Percentiles rank a stretch among this genome's conserved stretches.
phyloP scores from a whole-genome alignment of 2,888 invertebrate genomes.

The Halocaridina rubra region DNA sequence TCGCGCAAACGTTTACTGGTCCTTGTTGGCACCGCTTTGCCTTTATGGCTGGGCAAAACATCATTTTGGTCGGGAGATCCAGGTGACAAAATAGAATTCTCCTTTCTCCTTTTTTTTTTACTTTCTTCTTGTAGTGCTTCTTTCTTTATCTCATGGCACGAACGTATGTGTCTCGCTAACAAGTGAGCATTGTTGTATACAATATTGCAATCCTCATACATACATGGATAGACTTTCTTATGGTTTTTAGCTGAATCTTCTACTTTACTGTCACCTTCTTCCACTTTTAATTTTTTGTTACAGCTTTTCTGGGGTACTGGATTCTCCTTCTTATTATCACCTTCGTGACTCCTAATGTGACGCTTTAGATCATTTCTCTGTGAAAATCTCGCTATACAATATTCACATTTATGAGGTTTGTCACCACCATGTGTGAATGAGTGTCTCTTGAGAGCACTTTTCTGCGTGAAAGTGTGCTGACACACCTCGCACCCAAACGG shows the following conservation, averaged over 20 bases:
- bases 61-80: slow-evolving; percentile 1
- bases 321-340: background rate
- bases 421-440: slow-evolving; percentile 74
- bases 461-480: slow-evolving; percentile 74
- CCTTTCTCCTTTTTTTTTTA: slow-evolving; percentile 34
- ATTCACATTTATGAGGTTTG: slow-evolving; percentile 72
- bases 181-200: slow-evolving; percentile 10
- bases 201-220: slow-evolving; percentile 6
- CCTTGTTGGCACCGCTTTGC: slow-evolving; percentile 29
- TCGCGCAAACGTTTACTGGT: slow-evolving; percentile 51
- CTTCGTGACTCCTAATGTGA: slow-evolving; percentile 40
- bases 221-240: too few species aligned
- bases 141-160: slow-evolving; percentile 15
- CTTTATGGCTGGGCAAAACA: background rate
- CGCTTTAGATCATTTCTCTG: slow-evolving; percentile 49
- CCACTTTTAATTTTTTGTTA: too few species aligned
- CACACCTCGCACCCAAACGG: slow-evolving; percentile 74
- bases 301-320: background rate
- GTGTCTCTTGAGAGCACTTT: slow-evolving; percentile 73
- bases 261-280: too few species aligned
- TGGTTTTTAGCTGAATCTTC: too few species aligned
- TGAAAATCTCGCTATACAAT: slow-evolving; percentile 68
- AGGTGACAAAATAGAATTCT: background rate
- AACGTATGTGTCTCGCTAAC: slow-evolving; percentile 32
- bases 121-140: slow-evolving; percentile 1